Base-by-base conservation (phyloP, 2,797 vertebrate genomes). In the Enteromius radiatus region DNA sequence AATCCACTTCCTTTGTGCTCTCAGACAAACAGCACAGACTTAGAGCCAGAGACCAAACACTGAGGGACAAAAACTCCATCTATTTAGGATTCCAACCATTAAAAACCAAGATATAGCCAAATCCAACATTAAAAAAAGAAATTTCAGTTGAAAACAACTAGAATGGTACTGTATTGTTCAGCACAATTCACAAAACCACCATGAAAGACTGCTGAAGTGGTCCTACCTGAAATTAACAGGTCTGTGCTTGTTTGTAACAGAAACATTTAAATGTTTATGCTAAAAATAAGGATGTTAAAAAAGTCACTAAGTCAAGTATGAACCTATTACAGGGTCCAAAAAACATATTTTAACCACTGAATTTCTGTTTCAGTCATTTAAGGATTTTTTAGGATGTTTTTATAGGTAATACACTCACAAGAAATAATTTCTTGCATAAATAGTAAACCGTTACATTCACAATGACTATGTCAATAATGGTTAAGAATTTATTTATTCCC, bases 1-100 rank as follows among this genome's bases (percentile, higher is more conserved):
- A 75, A 87, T 84, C 78, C 63, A 63, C 36, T 79, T 63, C 78
- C 70, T 81, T 85, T 87, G 84, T 85, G 36, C 69, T 76, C 19
- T 68, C 21, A 75, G 21, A 70, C 59, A 78, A 78, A 74, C 65
- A 74, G 28, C 52, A 78, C 47, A 52, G 74, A 70, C 67, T 69
- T 23, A 64, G 74, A 78, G 71, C 56, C 59, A 31, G 26, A 65
- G 56, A 38, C 43, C 79, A 64, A 61, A 80, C 67, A 80, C 52
- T 23, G 54, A 47, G 41, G 31, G 41, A 73, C 68, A 49, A 80
- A 69, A 81, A 63, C 14, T 12, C 52, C 26, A 36, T 31, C 6
- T 12, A 45, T 80, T 28, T 36, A 36, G 63, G 41, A 38, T 41
- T 14, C 21, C 11, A 49, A 3, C n/a, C 61, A 63, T 6, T 19